A percentile compares a stretch with the other conserved stretches of the same genome.
phyloP scores from a whole-genome alignment of 2,888 invertebrate species.

The Acholoe squamosa region DNA sequence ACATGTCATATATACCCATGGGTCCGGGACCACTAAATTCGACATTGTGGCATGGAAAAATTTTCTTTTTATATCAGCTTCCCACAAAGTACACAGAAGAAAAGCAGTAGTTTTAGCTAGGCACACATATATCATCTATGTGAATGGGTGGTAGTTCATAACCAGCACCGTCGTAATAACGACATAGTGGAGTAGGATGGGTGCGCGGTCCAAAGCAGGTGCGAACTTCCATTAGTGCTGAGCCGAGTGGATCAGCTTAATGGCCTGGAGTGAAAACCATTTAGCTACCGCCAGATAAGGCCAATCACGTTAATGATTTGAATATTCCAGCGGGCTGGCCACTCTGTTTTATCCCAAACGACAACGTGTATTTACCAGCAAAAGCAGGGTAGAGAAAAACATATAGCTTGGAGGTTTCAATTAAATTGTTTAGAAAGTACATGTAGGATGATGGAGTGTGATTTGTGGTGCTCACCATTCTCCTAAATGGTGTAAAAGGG shows the following conservation, averaged over 20 bases:
- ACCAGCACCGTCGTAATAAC: background rate
- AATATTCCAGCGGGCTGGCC: background rate
- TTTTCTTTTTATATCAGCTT: too few species aligned
- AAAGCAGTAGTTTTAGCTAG: background rate
- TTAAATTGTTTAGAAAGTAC: too few species aligned
- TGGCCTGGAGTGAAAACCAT: slow-evolving; percentile 54
- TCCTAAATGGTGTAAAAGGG: too few species aligned
- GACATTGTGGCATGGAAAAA: too few species aligned
- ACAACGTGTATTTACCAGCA: too few species aligned
- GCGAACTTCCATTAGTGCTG: slow-evolving; percentile 45
- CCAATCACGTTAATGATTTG: slow-evolving; percentile 53
- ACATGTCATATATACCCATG: too few species aligned
- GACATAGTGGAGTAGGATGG: background rate
- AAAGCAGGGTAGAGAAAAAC: too few species aligned
- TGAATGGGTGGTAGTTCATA: background rate
- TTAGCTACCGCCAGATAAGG: background rate
- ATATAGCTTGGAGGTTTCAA: too few species aligned
- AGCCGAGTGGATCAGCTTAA: slow-evolving; percentile 37
- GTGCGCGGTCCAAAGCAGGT: background rate
- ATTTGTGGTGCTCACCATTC: too few species aligned
- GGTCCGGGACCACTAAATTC: too few species aligned
- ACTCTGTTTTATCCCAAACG: background rate
- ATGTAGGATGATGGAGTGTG: too few species aligned
- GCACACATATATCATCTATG: background rate
- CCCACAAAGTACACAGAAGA: background rate